phyloP scores from a whole-genome alignment of 2,888 invertebrate species.

The Anoplius nigerrimus region DNA sequence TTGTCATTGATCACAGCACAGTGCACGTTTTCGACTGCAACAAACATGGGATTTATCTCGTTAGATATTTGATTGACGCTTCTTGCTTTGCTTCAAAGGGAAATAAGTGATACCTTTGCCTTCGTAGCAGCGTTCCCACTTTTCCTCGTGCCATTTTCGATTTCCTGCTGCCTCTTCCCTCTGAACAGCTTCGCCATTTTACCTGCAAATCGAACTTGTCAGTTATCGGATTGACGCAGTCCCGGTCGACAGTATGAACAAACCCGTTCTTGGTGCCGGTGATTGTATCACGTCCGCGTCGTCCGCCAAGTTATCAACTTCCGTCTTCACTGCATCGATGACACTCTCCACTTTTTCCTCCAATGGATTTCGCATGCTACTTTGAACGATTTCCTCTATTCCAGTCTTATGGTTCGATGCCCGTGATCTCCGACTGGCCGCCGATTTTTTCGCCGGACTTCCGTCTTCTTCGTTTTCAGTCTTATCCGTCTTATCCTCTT shows the following conservation, averaged over 20 bases:
- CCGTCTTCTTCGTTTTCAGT: conserved; percentile 24
- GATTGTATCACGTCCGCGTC: conserved; percentile 65
- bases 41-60: neutral
- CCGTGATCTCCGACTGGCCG: conserved; percentile 43
- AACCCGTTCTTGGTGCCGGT: conserved; percentile 57
- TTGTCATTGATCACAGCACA: conserved; percentile 58
- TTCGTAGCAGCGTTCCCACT: conserved; percentile 47
- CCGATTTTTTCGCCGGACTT: conserved; percentile 60
- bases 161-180: conserved; percentile 51
- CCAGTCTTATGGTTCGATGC: conserved; percentile 43
- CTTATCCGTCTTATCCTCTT: conserved; percentile 21
- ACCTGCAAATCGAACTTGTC: conserved; percentile 40
- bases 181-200: conserved; percentile 65
- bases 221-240: too few species aligned
- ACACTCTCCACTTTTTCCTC: conserved; percentile 56
- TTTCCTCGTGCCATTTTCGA: conserved; percentile 59
- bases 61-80: too few species aligned
- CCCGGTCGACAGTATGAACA: neutral
- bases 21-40: conserved; percentile 65
- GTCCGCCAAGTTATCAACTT: conserved; percentile 71
- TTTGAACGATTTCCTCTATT: conserved; percentile 52
- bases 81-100: neutral
- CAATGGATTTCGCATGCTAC: conserved; percentile 64
- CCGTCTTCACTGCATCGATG: conserved; percentile 29
- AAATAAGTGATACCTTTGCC: conserved; percentile 54